Percentiles rank a stretch among this genome's conserved stretches.
Evolutionary conservation across 2,113 vertebrate genomes (phyloP).

Genomic region (Chloropsis hardwickii): DNA sequence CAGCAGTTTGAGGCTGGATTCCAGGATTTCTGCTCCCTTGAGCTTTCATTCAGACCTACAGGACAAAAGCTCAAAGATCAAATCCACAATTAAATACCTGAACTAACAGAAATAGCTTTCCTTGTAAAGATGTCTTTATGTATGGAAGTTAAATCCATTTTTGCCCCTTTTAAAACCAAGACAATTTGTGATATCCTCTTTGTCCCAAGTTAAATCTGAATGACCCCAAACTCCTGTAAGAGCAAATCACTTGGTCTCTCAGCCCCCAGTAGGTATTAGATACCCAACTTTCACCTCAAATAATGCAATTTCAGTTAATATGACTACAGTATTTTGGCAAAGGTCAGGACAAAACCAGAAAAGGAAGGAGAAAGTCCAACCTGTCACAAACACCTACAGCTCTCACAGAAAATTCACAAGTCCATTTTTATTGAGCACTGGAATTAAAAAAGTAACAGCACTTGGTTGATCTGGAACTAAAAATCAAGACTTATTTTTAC

Average conservation of each 20-base stretch:
- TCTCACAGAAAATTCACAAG: neutral
- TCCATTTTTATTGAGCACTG: conserved; percentile 36
- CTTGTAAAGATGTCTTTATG: neutral
- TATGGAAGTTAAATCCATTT: neutral
- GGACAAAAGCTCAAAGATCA: neutral
- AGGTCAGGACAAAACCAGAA: neutral
- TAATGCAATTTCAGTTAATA: neutral
- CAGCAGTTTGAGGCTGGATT: neutral
- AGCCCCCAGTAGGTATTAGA: neutral
- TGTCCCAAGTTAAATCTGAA: neutral
- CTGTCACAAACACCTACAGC: neutral
- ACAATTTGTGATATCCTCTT: neutral
- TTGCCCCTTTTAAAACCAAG: neutral
- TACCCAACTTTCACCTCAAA: neutral
- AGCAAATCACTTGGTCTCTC: neutral
- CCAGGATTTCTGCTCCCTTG: neutral
- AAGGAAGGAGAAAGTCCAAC: neutral
- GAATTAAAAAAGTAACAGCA: conserved; percentile 48
- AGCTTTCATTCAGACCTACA: neutral
- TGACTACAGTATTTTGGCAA: neutral
- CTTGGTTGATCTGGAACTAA: conserved; percentile 19
- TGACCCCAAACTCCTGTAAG: neutral
- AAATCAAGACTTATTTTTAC: neutral
- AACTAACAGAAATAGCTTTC: neutral
- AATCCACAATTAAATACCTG: neutral